Percentiles rank a stretch among this genome's conserved stretches.
Conservation (phyloP, 2,888 invertebrate genomes). For the Gasteruption jaculator region DNA sequence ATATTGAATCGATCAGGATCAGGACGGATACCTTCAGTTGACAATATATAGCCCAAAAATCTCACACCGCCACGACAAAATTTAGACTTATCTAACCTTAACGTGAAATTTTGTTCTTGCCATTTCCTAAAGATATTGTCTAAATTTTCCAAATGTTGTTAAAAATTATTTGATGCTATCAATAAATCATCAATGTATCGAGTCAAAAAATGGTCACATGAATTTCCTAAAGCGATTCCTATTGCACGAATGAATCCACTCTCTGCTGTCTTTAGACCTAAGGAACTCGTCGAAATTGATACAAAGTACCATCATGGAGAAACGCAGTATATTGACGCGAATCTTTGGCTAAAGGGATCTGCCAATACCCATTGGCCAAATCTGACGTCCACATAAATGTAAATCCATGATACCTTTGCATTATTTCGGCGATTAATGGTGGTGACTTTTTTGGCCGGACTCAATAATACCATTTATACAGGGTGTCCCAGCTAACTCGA, state of each 20-base stretch:
- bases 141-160: conserved; percentile 26
- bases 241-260: conserved; percentile 23
- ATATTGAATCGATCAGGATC: conserved; percentile 17
- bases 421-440: conserved; percentile 18
- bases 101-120: conserved; percentile 25
- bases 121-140: conserved; percentile 22
- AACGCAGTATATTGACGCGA: conserved; percentile 23
- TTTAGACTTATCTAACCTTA: conserved; percentile 26
- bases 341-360: conserved; percentile 21
- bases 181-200: too few relatives aligned
- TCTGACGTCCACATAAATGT: conserved; percentile 22
- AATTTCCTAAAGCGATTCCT: conserved; percentile 25
- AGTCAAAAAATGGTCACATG: conserved; percentile 24
- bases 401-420: conserved; percentile 23
- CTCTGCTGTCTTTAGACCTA: conserved; percentile 29
- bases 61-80: conserved; percentile 17
- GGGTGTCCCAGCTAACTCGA: too few relatives aligned
- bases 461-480: conserved; percentile 30
- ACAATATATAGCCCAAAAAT: conserved; percentile 18
- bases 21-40: conserved; percentile 12
- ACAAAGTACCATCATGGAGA: conserved; percentile 19
- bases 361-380: conserved; percentile 28
- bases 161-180: too few relatives aligned
- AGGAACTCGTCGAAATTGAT: conserved; percentile 32
- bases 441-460: conserved; percentile 29